Conservation (phyloP, 2,113 vertebrate genomes). For the Cinclus mexicanus region DNA sequence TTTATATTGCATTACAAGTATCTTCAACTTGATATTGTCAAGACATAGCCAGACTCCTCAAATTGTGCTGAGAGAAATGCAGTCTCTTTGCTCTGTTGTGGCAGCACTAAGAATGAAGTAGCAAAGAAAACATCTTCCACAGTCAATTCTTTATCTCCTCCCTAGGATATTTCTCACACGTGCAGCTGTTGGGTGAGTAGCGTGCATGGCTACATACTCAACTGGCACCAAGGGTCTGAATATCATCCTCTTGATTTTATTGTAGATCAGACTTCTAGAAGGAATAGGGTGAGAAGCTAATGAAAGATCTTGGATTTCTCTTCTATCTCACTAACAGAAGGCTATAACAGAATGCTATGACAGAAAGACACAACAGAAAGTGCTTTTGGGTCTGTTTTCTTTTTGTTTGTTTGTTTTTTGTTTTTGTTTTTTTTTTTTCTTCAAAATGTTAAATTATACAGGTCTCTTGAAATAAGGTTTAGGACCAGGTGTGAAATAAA, state of each 20-base stretch:
- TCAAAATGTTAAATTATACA: not conserved
- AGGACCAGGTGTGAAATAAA: not conserved
- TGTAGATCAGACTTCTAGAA: not conserved
- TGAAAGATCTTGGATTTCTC: not conserved
- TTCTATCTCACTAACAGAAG: not conserved
- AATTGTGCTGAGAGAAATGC: not conserved
- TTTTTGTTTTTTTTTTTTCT: no score
- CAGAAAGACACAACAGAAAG: not conserved
- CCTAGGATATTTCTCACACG: not conserved
- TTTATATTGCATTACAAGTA: not conserved
- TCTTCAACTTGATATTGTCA: not conserved
- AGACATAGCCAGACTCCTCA: not conserved
- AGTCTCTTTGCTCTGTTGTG: not conserved
- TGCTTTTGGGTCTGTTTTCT: rapidly evolving
- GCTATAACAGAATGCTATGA: not conserved
- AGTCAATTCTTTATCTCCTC: not conserved
- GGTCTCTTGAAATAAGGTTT: not conserved
- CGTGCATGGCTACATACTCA: not conserved
- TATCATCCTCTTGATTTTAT: not conserved
- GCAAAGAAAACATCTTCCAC: not conserved
- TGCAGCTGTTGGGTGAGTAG: not conserved
- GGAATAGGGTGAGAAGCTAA: not conserved
- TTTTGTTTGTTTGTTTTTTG: no score
- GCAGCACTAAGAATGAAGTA: not conserved
- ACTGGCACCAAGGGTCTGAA: not conserved